A percentile compares a stretch with the other conserved stretches of the same genome.
Evolutionary conservation across 2,113 vertebrate species (phyloP).

Genomic region (Micromys minutus): DNA sequence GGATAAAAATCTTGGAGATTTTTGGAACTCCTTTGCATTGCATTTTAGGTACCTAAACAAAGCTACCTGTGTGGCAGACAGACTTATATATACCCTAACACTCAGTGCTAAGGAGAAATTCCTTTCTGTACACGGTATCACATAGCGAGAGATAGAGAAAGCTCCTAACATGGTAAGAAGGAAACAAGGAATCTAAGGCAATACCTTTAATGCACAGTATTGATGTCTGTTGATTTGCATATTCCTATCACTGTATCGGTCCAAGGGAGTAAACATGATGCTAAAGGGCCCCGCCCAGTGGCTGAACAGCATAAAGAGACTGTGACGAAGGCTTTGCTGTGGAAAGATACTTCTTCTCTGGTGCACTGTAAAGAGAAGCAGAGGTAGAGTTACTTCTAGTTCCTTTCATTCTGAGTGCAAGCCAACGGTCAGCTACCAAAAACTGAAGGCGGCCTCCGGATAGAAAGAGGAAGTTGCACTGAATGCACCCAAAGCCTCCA

Average conservation of each 20-base stretch:
- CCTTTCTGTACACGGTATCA: not conserved
- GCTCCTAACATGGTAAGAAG: not conserved
- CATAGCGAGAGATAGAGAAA: not conserved
- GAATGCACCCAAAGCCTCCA: not conserved
- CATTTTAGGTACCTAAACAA: slow-evolving; percentile 28
- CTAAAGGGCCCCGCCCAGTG: slow-evolving; percentile 99
- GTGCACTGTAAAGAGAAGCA: slow-evolving; percentile 89
- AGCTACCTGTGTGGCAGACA: not conserved
- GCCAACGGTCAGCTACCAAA: not conserved
- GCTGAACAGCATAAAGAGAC: slow-evolving; percentile 99
- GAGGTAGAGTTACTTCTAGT: not conserved
- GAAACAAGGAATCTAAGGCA: not conserved
- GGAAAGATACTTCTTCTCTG: slow-evolving; percentile 98
- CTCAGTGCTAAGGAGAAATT: not conserved
- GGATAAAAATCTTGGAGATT: not conserved
- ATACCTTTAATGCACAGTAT: slow-evolving; percentile 99
- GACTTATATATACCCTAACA: not conserved
- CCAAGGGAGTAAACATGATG: slow-evolving; percentile 99
- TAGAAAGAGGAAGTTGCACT: slow-evolving; percentile 9
- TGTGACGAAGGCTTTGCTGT: slow-evolving; percentile 98
- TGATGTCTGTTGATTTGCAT: slow-evolving; percentile 99
- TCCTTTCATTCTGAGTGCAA: not conserved
- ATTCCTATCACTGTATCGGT: slow-evolving; percentile 99
- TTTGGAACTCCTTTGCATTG: not conserved
- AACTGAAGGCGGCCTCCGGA: not conserved